Evolutionary conservation across 1,140 invertebrate species (phyloP).

Genomic region (Caerostris extrusa): DNA sequence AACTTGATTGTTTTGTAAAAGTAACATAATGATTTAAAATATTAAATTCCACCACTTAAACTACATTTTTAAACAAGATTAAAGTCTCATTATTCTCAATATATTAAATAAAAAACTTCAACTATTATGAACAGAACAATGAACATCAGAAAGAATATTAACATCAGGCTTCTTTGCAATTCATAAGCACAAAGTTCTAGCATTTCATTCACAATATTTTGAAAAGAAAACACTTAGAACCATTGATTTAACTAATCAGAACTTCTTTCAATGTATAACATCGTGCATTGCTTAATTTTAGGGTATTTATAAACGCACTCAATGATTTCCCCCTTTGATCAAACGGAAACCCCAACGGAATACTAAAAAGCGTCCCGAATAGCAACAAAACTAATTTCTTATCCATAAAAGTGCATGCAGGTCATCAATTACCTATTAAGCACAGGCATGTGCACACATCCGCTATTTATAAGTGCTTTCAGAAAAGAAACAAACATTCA

Average conservation of each 20-base stretch:
- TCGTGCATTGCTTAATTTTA: background rate
- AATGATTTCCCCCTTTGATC: background rate
- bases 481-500: constrained; percentile 24
- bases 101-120: no score
- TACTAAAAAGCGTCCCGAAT: constrained; percentile 2
- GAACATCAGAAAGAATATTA: no score
- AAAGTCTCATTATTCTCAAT: no score
- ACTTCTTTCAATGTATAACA: background rate
- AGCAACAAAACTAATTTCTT: constrained; percentile 8
- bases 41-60: no score
- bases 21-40: no score
- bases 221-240: background rate
- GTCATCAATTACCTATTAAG: constrained; percentile 18
- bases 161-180: no score
- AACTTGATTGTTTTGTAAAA: no score
- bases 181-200: no score
- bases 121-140: no score
- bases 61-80: no score
- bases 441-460: constrained; percentile 2
- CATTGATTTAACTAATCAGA: background rate
- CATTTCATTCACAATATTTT: no score
- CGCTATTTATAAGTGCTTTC: constrained; percentile 4
- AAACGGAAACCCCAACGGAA: background rate
- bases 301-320: background rate
- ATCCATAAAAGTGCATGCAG: background rate